Base-by-base conservation (phyloP, 2,113 vertebrate species). In the Eleginops maclovinus region DNA sequence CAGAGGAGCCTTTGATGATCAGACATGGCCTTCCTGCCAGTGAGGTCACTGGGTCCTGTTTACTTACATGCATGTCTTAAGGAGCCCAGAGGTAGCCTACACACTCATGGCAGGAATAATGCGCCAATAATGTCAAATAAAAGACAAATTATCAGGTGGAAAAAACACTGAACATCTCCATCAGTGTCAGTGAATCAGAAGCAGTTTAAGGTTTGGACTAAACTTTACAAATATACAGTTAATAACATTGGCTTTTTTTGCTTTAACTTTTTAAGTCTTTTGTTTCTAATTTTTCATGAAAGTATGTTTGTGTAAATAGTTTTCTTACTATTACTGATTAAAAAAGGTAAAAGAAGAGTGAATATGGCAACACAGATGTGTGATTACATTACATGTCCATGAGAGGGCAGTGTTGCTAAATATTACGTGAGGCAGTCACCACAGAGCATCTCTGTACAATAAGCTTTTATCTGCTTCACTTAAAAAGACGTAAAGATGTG, bases 11-110 rank as follows among this genome's bases (percentile, higher is more conserved):
- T 92, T 94, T 93, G 91, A 94, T 93, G 88, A 91, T 90, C 91
- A 90, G 87, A 93, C 89, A 78, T 91, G 88, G 86, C 88, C 92
- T 93, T 93, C 93, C 92, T 93, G 91, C 72, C 91, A 84, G 81
- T 85, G 86, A 84, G 90, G 89, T 91, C 90, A 91, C 82, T 87
- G 73, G 88, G 91, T 88, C 86, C 86, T 91, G 90, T 92, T 91
- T 91, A 92, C 91, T 80, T 79, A 82, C 76, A 83, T 62, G 75
- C 22, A 6, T 60, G 84, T 88, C 84, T 90, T 73, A 82, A 91
- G 88, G 71, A 90, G 86, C 85, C 59, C 71, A 79, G 76, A 81
- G 84, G 79, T 89, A 83, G 58, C 70, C 76, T 68, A 86, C 68
- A 87, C 79, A 63, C 49, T 63, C 55, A 87, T 26, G 56, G 75